Base-by-base conservation (phyloP, 2,888 invertebrate genomes). In the Liodrosophila aerea region DNA sequence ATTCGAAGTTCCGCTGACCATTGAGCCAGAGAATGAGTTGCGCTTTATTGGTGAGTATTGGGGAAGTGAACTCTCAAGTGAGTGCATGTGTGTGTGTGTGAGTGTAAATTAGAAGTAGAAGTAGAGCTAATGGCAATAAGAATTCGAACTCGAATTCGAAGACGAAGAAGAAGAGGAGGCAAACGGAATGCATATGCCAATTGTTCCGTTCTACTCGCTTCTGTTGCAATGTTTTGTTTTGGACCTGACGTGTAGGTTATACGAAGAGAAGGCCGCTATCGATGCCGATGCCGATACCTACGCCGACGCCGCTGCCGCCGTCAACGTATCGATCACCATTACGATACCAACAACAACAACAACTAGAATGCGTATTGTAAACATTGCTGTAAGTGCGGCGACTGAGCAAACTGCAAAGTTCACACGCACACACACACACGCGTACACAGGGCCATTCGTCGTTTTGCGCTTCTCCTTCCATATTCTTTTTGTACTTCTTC, bases 1-100 rank as follows among this genome's bases (percentile, higher is more conserved):
- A 89, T 93, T 93, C 86, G 95, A 95, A 47, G 61, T 70, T 51
- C 93, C 96, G 90, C 92, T 97, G 91, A 92, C 92, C 90, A 95
- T 97, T 93, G 95, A 96, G 88, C 97, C 97, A 85, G 94, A 94
- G 91, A 93, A 93, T 91, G 97, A 97, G 92, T 93, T 97, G 87
- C 95, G 94, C 92, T 97, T 97, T 92, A 93, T 94, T 93, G 97
- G 97, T 97, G 92, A 93, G 94, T 91, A 33, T n/a, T 56, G n/a
- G 5, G 22, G 3, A 22, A 22, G 22, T 22, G n/a, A n/a, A n/a
- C n/a, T n/a, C n/a, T n/a, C n/a, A 13, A 12, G 12, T 16, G 37
- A 12, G 18, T 47, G n/a, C n/a, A n/a, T n/a, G 44, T 22, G 7
- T 30, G 36, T 30, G 18, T 13, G 15, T 12, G 36, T 43, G 34